Percentiles rank a stretch among this genome's conserved stretches.
Evolutionary conservation across 2,888 invertebrate species (phyloP).

Genomic region (Nudaria mundana): DNA sequence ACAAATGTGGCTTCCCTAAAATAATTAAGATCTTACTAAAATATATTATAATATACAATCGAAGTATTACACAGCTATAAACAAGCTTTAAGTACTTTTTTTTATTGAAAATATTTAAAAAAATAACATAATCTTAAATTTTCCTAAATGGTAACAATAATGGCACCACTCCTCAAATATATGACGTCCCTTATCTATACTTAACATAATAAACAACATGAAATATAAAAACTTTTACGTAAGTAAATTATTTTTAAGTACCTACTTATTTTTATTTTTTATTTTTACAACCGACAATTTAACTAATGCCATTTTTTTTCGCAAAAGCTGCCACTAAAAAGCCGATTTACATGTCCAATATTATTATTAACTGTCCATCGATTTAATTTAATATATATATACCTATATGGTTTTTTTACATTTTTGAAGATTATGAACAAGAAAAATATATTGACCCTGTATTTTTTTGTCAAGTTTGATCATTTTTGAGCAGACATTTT

Average conservation of each 20-base stretch:
- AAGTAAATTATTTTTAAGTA: constrained; percentile 3
- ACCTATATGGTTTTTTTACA: too few species aligned
- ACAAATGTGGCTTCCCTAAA: background rate
- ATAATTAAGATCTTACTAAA: background rate
- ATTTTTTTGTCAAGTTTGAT: constrained; percentile 33
- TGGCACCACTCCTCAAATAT: constrained; percentile 61
- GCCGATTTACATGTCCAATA: background rate
- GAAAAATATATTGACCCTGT: constrained; percentile 44
- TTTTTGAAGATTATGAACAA: constrained; percentile 39
- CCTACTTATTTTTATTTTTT: background rate
- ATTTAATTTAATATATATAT: too few species aligned
- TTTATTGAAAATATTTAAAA: constrained; percentile 41
- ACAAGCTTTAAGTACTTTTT: constrained; percentile 34
- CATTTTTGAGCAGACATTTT: constrained; percentile 50
- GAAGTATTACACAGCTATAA: constrained; percentile 19
- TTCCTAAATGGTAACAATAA: constrained; percentile 68
- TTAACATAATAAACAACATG: constrained; percentile 25
- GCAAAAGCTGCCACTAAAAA: background rate
- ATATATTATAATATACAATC: constrained; percentile 2
- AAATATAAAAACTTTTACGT: constrained; percentile 4
- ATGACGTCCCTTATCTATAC: constrained; percentile 22
- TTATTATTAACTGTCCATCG: constrained; percentile 1
- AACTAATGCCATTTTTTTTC: background rate
- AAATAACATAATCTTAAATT: constrained; percentile 32
- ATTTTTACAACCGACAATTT: background rate